A percentile compares a stretch with the other conserved stretches of the same genome.
Evolutionary conservation across 2,797 vertebrate species (phyloP).

Genomic region (Botia kubotai): DNA sequence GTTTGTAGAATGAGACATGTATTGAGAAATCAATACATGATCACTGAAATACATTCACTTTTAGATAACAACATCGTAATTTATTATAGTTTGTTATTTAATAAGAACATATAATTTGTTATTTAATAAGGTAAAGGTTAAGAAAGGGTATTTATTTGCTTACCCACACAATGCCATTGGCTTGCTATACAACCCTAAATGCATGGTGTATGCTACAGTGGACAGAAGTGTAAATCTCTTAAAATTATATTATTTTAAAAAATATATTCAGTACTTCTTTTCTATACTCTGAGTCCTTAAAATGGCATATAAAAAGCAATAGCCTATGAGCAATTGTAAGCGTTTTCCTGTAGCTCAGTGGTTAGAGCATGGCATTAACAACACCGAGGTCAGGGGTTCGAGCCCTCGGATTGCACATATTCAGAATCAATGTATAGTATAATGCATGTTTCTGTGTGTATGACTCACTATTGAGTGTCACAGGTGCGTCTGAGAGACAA

Average conservation of each 20-base stretch:
- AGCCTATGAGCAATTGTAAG: background rate
- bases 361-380: background rate
- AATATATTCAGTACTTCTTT: background rate
- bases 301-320: background rate
- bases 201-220: background rate
- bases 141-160: too few relatives aligned
- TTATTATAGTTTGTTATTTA: background rate
- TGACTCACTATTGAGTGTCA: constrained; percentile 38
- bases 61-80: background rate
- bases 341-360: too few relatives aligned
- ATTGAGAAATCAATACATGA: too few relatives aligned
- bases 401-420: too few relatives aligned
- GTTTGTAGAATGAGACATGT: background rate
- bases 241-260: too few relatives aligned
- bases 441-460: constrained; percentile 28
- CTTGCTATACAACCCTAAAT: background rate
- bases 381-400: too few relatives aligned
- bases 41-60: background rate
- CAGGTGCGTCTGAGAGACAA: background rate
- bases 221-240: too few relatives aligned
- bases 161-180: background rate
- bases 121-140: background rate
- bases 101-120: background rate
- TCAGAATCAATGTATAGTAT: too few relatives aligned
- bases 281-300: background rate